A percentile compares a stretch with the other conserved stretches of the same genome.
These are phyloP conservation scores for Sycophila sp. DNA, from an alignment of 1,140 invertebrate genomes.

Conservation along the genomic window DNA sequence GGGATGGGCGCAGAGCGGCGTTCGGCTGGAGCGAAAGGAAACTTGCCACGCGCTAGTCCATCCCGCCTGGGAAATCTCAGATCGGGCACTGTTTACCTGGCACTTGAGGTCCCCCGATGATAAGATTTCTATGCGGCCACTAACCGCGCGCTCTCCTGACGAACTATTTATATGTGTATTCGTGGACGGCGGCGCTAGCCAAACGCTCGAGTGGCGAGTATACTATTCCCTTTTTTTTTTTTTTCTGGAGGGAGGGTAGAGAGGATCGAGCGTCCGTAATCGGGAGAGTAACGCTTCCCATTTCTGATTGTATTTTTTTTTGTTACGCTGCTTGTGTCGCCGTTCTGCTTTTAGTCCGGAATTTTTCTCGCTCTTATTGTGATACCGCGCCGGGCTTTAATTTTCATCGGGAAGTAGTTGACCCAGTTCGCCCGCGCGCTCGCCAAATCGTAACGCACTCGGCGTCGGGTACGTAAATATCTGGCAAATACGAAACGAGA, in stretches of 20 bases:
- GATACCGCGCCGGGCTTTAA: neutral
- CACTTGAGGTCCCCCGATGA: constrained; percentile 52
- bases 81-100: constrained; percentile 54
- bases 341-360: too few relatives aligned
- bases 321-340: neutral
- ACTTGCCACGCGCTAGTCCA: constrained; percentile 34
- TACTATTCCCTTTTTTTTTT: too few relatives aligned
- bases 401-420: neutral
- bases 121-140: constrained; percentile 45
- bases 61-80: constrained; percentile 56
- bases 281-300: too few relatives aligned
- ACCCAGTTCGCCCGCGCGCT: neutral
- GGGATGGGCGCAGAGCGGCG: too few relatives aligned
- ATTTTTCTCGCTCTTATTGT: neutral
- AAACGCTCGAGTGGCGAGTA: neutral
- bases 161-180: neutral
- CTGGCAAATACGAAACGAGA: neutral
- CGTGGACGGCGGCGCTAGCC: neutral
- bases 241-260: too few relatives aligned
- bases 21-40: neutral
- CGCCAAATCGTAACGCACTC: too few relatives aligned
- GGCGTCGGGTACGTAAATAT: too few relatives aligned
- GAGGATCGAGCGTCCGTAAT: neutral
- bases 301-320: neutral
- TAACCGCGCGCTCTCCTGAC: neutral